Evolutionary conservation across 92 coral and sea anemone species (phyloP).

Genomic region (Actinostola sp.): DNA sequence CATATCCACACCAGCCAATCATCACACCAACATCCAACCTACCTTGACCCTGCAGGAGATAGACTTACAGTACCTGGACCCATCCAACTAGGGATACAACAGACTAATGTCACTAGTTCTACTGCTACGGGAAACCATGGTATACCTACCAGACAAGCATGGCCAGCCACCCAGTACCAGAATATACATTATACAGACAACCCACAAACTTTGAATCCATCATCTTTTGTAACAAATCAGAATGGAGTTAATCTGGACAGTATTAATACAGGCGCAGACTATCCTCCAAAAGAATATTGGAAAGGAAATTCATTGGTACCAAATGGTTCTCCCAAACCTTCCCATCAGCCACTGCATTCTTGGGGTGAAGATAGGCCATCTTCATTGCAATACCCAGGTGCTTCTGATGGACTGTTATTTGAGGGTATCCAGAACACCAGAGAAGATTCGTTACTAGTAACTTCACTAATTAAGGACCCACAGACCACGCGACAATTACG

Average conservation of each 20-base stretch:
- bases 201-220: neutral
- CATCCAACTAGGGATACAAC: neutral
- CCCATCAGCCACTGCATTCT: neutral
- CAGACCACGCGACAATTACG: constrained; percentile 63
- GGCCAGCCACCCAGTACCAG: neutral
- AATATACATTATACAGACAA: neutral
- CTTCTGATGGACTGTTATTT: neutral
- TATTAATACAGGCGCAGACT: neutral
- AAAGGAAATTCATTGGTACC: neutral
- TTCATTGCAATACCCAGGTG: neutral
- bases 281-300: neutral
- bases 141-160: too few relatives aligned
- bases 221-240: too few relatives aligned
- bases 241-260: neutral
- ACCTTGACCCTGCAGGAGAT: too few relatives aligned
- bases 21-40: neutral
- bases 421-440: neutral
- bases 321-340: constrained; percentile 2
- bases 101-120: neutral
- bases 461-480: constrained; percentile 38
- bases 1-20: neutral
- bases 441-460: constrained; percentile 20
- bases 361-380: neutral
- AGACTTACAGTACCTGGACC: neutral
- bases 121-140: neutral